Conservation (phyloP, 2,797 vertebrate species). For the Tragopan temminckii region DNA sequence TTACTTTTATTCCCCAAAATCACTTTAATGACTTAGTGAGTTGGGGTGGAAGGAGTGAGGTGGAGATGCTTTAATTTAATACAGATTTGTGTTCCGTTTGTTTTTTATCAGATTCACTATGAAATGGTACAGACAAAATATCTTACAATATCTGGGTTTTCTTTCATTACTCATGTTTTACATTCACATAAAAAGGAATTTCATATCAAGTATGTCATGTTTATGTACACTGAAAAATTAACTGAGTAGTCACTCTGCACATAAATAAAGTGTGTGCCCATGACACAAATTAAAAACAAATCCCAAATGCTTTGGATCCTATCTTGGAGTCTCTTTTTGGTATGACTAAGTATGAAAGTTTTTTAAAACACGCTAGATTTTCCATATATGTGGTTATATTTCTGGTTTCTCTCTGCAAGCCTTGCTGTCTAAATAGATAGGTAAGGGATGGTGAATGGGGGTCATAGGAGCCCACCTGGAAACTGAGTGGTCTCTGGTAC, state of each 20-base stretch:
- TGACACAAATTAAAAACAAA: constrained; percentile 43
- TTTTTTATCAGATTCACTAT: constrained; percentile 40
- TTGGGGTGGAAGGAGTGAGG: background rate
- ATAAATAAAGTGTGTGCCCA: background rate
- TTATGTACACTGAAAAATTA: constrained; percentile 39
- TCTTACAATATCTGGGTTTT: constrained; percentile 32
- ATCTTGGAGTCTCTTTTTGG: background rate
- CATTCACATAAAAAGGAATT: constrained; percentile 32
- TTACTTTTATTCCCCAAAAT: background rate
- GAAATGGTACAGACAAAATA: constrained; percentile 23
- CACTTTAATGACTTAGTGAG: background rate
- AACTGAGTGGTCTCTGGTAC: background rate
- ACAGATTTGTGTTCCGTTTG: constrained; percentile 12
- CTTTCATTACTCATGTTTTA: constrained; percentile 39
- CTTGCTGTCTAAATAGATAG: background rate
- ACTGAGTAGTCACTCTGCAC: background rate
- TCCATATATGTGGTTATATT: background rate
- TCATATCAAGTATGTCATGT: constrained; percentile 19
- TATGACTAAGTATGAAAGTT: background rate
- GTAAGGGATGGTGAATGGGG: background rate
- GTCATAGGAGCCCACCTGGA: background rate
- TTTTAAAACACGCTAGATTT: background rate
- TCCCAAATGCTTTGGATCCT: background rate
- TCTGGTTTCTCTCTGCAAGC: background rate
- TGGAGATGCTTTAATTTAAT: constrained; percentile 19